phyloP scores from a whole-genome alignment of 2,113 vertebrate species.

The Apistogramma diplotaenia region DNA sequence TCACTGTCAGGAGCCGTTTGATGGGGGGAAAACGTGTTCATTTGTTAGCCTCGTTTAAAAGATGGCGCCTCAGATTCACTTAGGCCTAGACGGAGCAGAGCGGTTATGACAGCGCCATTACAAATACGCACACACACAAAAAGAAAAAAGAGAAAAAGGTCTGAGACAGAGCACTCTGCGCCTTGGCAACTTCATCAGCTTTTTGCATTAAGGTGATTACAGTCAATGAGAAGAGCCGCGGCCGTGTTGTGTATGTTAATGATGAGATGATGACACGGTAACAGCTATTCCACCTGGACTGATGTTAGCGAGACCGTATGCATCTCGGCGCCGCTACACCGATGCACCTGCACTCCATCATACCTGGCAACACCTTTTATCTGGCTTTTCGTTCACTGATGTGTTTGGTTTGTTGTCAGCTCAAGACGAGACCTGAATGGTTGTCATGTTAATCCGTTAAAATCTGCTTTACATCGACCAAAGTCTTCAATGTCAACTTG shows the following conservation, averaged over 20 bases:
- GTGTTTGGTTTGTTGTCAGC: neutral
- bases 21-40: slow-evolving; percentile 81
- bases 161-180: slow-evolving; percentile 43
- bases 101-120: slow-evolving; percentile 79
- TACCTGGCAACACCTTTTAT: neutral
- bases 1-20: slow-evolving; percentile 93
- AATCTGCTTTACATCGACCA: too few relatives aligned
- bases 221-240: slow-evolving; percentile 32
- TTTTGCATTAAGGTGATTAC: slow-evolving; percentile 67
- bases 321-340: neutral
- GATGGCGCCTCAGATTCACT: slow-evolving; percentile 77
- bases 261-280: slow-evolving; percentile 18
- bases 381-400: neutral
- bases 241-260: slow-evolving; percentile 42
- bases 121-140: slow-evolving; percentile 44
- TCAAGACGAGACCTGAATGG: neutral
- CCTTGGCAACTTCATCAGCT: slow-evolving; percentile 69
- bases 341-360: neutral
- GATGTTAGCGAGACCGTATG: neutral
- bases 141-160: slow-evolving; percentile 10
- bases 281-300: slow-evolving; percentile 40
- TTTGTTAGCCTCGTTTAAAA: slow-evolving; percentile 84
- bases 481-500: too few relatives aligned
- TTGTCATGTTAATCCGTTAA: too few relatives aligned
- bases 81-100: slow-evolving; percentile 70